Conservation (phyloP, 2,888 invertebrate species). For the Acleris emargana region DNA sequence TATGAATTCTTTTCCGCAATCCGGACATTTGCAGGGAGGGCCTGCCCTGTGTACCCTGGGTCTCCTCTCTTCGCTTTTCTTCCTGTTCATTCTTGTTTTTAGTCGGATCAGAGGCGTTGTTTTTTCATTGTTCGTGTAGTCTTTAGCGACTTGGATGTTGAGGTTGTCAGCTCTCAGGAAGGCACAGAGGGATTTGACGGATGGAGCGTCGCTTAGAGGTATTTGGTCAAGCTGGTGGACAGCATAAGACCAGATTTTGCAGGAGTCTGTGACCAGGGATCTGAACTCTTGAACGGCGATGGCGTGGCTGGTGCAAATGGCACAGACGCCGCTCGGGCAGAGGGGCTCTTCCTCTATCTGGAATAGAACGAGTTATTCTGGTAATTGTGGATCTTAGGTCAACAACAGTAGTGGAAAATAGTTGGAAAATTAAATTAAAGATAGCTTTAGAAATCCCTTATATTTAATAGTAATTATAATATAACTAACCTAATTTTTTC, state of each 20-base stretch:
- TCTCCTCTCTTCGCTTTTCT: conserved; percentile 47
- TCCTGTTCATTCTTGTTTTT: conserved; percentile 46
- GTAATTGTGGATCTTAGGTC: background rate
- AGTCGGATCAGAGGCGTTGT: conserved; percentile 55
- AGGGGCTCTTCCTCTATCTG: conserved; percentile 64
- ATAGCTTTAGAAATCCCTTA: no score
- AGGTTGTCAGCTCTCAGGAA: conserved; percentile 58
- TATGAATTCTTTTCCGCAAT: conserved; percentile 65
- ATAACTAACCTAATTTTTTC: no score
- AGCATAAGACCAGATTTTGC: conserved; percentile 60
- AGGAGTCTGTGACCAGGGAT: conserved; percentile 57
- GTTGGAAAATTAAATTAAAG: no score
- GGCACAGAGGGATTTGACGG: conserved; percentile 59
- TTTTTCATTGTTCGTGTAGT: conserved; percentile 54
- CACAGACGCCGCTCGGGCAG: conserved; percentile 63
- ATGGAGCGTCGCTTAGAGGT: conserved; percentile 39
- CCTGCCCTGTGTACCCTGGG: conserved; percentile 53
- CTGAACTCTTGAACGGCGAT: conserved; percentile 67
- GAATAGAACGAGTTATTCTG: conserved; percentile 43
- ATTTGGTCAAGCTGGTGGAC: conserved; percentile 49
- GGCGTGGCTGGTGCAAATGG: conserved; percentile 59
- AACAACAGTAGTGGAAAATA: no score
- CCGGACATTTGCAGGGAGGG: conserved; percentile 58
- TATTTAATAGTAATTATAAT: no score
- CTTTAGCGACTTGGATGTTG: conserved; percentile 55